Conservation (phyloP, 2,113 vertebrate species). For the Procavia capensis region DNA sequence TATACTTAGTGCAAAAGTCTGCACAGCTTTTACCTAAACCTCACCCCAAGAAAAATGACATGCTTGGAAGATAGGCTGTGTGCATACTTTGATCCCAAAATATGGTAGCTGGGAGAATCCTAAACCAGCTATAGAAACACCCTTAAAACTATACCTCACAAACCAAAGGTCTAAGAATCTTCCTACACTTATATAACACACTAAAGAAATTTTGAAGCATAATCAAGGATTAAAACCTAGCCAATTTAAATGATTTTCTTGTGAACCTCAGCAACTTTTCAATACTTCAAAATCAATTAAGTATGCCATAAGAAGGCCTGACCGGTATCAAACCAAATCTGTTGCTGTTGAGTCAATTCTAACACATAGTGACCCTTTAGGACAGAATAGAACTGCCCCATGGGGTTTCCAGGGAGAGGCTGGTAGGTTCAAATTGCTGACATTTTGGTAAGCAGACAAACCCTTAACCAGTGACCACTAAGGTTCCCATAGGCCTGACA, state of each 20-base stretch:
- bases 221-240: neutral
- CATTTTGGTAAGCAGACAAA: too few relatives aligned
- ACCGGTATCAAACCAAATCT: too few relatives aligned
- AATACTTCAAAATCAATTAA: neutral
- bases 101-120: neutral
- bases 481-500: neutral
- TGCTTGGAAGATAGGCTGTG: neutral
- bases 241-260: conserved; percentile 32
- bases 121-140: neutral
- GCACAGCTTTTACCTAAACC: neutral
- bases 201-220: neutral
- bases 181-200: neutral
- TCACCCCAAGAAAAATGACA: neutral
- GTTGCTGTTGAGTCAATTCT: too few relatives aligned
- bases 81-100: neutral
- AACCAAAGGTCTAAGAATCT: conserved; percentile 27
- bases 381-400: too few relatives aligned
- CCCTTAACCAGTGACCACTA: too few relatives aligned
- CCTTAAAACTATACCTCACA: neutral
- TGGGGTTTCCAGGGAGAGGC: too few relatives aligned
- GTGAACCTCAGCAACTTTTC: conserved; percentile 17
- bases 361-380: too few relatives aligned
- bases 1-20: neutral
- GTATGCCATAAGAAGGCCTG: neutral
- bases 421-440: too few relatives aligned